A percentile compares a stretch with the other conserved stretches of the same genome.
These are phyloP conservation scores for Gryllus bimaculatus DNA, from an alignment of 1,140 invertebrate genomes.

Conservation along the genomic window DNA sequence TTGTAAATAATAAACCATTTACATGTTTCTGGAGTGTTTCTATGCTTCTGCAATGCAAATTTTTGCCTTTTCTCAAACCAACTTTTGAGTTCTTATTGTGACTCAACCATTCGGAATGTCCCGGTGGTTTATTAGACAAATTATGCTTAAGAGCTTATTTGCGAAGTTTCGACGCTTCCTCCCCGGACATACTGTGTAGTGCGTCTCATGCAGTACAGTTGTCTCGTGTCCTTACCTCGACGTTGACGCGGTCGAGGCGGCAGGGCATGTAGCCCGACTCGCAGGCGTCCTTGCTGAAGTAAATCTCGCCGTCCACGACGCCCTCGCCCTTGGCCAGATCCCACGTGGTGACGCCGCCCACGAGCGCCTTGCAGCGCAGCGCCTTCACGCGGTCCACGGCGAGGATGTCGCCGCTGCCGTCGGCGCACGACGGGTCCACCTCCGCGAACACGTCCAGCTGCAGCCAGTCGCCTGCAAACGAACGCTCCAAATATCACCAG, in stretches of 20 bases:
- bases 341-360: conserved; percentile 44
- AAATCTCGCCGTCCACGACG: conserved; percentile 40
- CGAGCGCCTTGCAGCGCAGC: conserved; percentile 40
- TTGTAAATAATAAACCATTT: too few relatives aligned
- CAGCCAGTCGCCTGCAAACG: conserved; percentile 51
- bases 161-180: too few relatives aligned
- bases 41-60: too few relatives aligned
- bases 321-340: conserved; percentile 36
- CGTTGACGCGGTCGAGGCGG: conserved; percentile 38
- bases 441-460: conserved; percentile 45
- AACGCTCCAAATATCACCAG: too few relatives aligned
- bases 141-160: too few relatives aligned
- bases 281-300: conserved; percentile 43
- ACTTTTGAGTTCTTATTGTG: too few relatives aligned
- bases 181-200: too few relatives aligned
- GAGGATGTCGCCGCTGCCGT: conserved; percentile 43
- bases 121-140: too few relatives aligned
- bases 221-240: neutral
- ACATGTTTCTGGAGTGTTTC: too few relatives aligned
- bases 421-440: conserved; percentile 38
- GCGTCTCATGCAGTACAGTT: too few relatives aligned
- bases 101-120: too few relatives aligned
- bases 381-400: conserved; percentile 44
- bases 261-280: conserved; percentile 41
- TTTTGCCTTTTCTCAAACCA: too few relatives aligned